Conservation (phyloP, 2,113 vertebrate genomes). For the Turdus rufiventris region DNA sequence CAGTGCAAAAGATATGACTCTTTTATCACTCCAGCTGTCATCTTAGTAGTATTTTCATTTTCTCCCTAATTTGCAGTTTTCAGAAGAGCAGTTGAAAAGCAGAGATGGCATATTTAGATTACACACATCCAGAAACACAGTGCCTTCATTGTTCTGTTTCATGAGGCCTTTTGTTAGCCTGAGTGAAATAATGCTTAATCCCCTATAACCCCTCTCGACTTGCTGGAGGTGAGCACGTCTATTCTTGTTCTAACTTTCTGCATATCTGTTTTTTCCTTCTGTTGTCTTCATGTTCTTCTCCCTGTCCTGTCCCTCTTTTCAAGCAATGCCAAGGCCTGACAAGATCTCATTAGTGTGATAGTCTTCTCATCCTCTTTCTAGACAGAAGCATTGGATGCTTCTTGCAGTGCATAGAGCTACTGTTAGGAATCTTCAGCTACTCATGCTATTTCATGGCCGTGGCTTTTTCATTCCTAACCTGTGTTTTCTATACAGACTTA, state of each 20-base stretch:
- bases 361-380: background rate
- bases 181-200: background rate
- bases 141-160: background rate
- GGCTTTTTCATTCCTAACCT: background rate
- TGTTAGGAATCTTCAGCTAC: background rate
- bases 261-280: background rate
- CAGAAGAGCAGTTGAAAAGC: constrained; percentile 8
- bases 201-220: background rate
- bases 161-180: background rate
- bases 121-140: background rate
- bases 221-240: background rate
- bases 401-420: background rate
- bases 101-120: constrained; percentile 42
- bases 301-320: background rate
- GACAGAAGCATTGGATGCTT: background rate
- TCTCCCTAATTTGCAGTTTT: constrained; percentile 12
- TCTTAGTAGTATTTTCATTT: background rate
- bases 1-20: background rate
- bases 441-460: background rate
- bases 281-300: background rate
- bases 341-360: background rate
- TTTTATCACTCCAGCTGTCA: background rate
- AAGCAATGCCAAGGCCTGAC: background rate
- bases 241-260: background rate
- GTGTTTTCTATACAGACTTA: background rate